Conservation (phyloP, 2,797 vertebrate species). For the Enteromius mattozi region DNA sequence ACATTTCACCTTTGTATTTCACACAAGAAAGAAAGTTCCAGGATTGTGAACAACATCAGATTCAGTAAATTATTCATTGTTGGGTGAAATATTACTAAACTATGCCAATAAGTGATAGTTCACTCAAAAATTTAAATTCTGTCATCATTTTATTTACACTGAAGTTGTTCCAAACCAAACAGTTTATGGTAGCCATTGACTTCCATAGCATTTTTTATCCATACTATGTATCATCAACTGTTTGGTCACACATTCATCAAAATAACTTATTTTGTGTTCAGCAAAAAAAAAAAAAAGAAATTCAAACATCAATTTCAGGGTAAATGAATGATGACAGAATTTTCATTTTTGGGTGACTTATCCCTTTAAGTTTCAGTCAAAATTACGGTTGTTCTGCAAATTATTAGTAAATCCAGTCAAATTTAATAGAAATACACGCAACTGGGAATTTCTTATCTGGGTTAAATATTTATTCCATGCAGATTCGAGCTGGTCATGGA, state of each 20-base stretch:
- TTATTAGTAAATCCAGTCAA: not conserved
- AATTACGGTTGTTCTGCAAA: not conserved
- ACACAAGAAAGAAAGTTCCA: not conserved
- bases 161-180: not conserved
- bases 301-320: not conserved
- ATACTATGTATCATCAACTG: not conserved
- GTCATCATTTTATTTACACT: not conserved
- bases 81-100: not conserved
- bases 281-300: not conserved
- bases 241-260: not conserved
- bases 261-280: not conserved
- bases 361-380: not conserved
- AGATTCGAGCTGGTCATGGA: not conserved
- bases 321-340: not conserved
- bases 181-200: not conserved
- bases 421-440: not conserved
- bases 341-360: not conserved
- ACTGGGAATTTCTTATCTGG: not conserved
- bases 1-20: not conserved
- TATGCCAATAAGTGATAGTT: slow-evolving; percentile 1
- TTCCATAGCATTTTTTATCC: not conserved
- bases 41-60: not conserved
- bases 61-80: not conserved
- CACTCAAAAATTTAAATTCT: not conserved
- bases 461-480: not conserved